Evolutionary conservation across 1,140 invertebrate genomes (phyloP).

Genomic region (Anadara kagoshimensis): DNA sequence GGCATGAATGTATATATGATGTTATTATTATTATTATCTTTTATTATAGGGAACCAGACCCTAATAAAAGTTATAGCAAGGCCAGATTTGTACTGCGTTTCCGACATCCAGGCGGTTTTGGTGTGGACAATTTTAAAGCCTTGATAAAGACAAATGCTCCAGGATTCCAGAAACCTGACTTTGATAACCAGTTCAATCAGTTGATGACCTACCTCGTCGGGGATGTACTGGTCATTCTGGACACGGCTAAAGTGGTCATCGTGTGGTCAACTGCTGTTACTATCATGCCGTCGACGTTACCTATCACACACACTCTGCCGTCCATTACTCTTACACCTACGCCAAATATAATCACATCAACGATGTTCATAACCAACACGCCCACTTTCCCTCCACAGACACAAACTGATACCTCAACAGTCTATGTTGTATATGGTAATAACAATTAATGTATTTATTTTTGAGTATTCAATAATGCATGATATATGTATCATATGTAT

Average conservation of each 20-base stretch:
- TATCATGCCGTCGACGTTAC: conserved; percentile 27
- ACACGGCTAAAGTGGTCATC: conserved; percentile 20
- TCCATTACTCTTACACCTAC: conserved; percentile 1
- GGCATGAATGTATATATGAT: too few relatives aligned
- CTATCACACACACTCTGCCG: neutral
- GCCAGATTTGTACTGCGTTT: conserved; percentile 32
- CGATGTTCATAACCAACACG: conserved; percentile 12
- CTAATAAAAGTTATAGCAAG: conserved; percentile 28
- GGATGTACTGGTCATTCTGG: conserved; percentile 36
- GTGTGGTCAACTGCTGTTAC: conserved; percentile 35
- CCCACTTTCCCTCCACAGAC: conserved; percentile 1
- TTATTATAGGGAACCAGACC: conserved; percentile 33
- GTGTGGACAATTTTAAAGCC: conserved; percentile 15
- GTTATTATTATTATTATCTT: neutral
- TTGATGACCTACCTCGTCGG: conserved; percentile 36
- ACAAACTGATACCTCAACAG: conserved; percentile 24
- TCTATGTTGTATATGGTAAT: conserved; percentile 37
- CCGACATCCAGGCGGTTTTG: conserved; percentile 28
- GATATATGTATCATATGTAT: too few relatives aligned
- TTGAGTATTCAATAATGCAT: too few relatives aligned
- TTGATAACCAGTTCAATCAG: conserved; percentile 13
- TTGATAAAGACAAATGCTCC: conserved; percentile 30
- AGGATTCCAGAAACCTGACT: conserved; percentile 18
- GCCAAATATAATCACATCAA: conserved; percentile 20
- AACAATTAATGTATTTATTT: too few relatives aligned